A percentile compares a stretch with the other conserved stretches of the same genome.
phyloP scores from a whole-genome alignment of 2,797 vertebrate species.

The Pelobates cultripes region DNA sequence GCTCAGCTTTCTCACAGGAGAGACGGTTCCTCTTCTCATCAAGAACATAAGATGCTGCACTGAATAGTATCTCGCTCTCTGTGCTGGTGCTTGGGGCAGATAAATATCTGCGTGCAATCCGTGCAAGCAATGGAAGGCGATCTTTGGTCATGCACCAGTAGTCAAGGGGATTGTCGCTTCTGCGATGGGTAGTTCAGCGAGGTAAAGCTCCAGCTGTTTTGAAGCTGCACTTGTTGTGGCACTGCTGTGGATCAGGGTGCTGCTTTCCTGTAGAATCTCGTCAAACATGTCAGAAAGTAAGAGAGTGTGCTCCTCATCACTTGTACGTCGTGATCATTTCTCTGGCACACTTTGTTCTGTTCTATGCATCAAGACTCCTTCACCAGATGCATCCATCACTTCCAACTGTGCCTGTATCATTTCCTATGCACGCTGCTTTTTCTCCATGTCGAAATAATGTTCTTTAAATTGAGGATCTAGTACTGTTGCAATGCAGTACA shows the following conservation, averaged over 20 bases:
- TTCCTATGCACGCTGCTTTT: neutral
- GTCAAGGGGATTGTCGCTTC: neutral
- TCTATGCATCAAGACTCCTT: neutral
- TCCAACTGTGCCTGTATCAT: slow-evolving; percentile 1
- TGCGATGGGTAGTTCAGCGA: neutral
- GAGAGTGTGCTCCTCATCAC: neutral
- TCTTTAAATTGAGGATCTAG: slow-evolving; percentile 2
- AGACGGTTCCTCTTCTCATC: neutral
- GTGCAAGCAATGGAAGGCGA: neutral
- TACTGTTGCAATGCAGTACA: slow-evolving; percentile 4
- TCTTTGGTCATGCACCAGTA: neutral
- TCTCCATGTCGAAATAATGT: neutral
- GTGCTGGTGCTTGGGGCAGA: neutral
- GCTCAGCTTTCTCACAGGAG: neutral
- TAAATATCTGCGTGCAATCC: neutral
- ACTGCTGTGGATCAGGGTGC: neutral
- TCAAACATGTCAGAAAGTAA: neutral
- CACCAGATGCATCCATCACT: neutral
- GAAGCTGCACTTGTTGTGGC: neutral
- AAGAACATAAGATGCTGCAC: slow-evolving; percentile 16
- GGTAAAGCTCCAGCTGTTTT: neutral
- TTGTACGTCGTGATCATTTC: neutral
- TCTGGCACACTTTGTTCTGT: neutral
- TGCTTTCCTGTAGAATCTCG: neutral
- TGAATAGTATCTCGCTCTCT: neutral